Conservation (phyloP, 2,797 vertebrate species). For the Cyprinodon diabolis region DNA sequence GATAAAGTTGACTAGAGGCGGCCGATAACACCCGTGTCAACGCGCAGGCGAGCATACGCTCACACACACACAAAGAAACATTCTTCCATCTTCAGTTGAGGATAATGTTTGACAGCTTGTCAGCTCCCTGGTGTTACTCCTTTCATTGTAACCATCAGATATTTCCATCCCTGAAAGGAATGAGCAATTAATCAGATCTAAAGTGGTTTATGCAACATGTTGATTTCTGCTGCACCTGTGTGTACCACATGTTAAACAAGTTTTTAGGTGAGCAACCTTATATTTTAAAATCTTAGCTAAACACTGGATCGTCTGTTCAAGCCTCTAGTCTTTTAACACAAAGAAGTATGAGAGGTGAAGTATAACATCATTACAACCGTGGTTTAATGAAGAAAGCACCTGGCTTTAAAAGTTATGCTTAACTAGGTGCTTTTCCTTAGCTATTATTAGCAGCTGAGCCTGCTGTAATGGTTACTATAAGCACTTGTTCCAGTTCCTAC, state of each 20-base stretch:
- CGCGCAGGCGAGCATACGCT: constrained; percentile 31
- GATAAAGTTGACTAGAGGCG: constrained; percentile 51
- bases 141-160: constrained; percentile 25
- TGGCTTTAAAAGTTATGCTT: constrained; percentile 34
- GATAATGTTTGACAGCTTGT: constrained; percentile 52
- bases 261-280: constrained; percentile 15
- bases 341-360: background rate
- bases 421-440: constrained; percentile 47
- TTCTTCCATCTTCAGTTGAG: constrained; percentile 28
- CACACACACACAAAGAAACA: constrained; percentile 45
- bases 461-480: constrained; percentile 64
- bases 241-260: constrained; percentile 47
- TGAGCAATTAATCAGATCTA: constrained; percentile 52
- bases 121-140: constrained; percentile 38
- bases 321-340: constrained; percentile 33
- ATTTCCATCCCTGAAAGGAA: constrained; percentile 30
- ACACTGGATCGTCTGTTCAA: constrained; percentile 50
- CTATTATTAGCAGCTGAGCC: constrained; percentile 65
- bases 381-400: constrained; percentile 18
- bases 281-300: constrained; percentile 22
- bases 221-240: constrained; percentile 42
- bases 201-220: constrained; percentile 47
- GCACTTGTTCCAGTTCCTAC: constrained; percentile 55
- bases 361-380: background rate
- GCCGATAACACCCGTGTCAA: constrained; percentile 60